phyloP scores from a whole-genome alignment of 1,140 invertebrate genomes.

The Lepidotrigona ventralis region DNA sequence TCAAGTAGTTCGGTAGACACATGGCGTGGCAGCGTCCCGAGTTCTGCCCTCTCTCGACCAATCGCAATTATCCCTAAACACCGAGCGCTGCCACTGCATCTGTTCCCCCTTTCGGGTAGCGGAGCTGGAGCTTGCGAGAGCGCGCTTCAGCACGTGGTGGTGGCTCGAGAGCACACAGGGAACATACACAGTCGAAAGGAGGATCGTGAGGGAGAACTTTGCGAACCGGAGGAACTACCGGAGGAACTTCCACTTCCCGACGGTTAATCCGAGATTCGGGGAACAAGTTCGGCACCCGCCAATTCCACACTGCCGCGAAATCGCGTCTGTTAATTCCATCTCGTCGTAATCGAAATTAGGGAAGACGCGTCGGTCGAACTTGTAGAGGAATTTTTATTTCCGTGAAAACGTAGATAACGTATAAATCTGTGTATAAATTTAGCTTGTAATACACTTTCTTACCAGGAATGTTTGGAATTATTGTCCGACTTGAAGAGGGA shows the following conservation, averaged over 20 bases:
- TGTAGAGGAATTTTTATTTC: too few species aligned
- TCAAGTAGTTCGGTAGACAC: conserved; percentile 60
- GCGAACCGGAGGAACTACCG: conserved; percentile 15
- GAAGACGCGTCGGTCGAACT: too few species aligned
- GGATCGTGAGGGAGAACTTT: conserved; percentile 39
- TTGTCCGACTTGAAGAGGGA: too few species aligned
- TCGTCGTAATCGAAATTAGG: too few species aligned
- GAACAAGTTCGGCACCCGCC: conserved; percentile 34
- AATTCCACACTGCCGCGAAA: not conserved
- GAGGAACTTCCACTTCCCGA: conserved; percentile 40
- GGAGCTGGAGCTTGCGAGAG: not conserved
- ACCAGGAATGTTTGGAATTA: too few species aligned
- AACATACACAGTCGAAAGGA: not conserved
- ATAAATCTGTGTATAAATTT: too few species aligned
- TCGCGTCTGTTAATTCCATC: too few species aligned
- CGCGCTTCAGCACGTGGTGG: not conserved
- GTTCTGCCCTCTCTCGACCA: conserved; percentile 50
- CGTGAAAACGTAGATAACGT: too few species aligned
- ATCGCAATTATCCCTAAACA: conserved; percentile 65
- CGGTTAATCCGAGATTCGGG: conserved; percentile 54
- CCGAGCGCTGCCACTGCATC: conserved; percentile 43
- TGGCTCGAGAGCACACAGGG: conserved; percentile 7
- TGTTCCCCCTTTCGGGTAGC: conserved; percentile 48
- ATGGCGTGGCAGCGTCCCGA: conserved; percentile 42
- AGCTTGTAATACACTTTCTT: too few species aligned